phyloP scores from a whole-genome alignment of 2,888 invertebrate species.

The Synergus gifuensis region DNA sequence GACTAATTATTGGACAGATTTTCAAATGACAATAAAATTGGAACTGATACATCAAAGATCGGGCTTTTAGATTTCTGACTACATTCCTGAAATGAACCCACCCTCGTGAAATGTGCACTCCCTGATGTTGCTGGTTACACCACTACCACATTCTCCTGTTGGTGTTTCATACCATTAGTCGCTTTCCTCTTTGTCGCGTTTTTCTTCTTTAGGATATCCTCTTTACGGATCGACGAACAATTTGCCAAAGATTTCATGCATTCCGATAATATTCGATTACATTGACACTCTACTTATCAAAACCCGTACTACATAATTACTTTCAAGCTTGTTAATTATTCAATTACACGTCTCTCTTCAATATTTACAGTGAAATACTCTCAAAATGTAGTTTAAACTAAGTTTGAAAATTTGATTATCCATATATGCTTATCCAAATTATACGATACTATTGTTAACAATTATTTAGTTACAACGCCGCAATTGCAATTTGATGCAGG shows the following conservation, averaged over 20 bases:
- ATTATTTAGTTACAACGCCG: too few species aligned
- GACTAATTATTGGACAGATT: not conserved
- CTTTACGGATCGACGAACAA: constrained; percentile 25
- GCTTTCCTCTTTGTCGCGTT: constrained; percentile 33
- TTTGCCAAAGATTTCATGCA: constrained; percentile 4
- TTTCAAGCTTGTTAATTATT: constrained; percentile 13
- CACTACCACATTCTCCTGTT: constrained; percentile 18
- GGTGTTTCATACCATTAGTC: constrained; percentile 32
- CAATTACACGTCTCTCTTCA: not conserved
- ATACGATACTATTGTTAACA: too few species aligned
- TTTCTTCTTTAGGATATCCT: constrained; percentile 39
- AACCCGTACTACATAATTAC: not conserved
- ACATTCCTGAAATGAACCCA: constrained; percentile 28
- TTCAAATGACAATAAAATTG: not conserved
- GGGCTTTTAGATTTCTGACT: not conserved
- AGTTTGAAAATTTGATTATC: not conserved
- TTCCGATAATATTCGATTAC: constrained; percentile 13
- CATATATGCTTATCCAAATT: not conserved
- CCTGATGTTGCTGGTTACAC: constrained; percentile 38
- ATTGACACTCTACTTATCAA: constrained; percentile 8
- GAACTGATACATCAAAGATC: not conserved
- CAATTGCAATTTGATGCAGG: too few species aligned
- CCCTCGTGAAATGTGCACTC: constrained; percentile 31
- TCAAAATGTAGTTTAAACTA: not conserved
- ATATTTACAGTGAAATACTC: not conserved